Base-by-base conservation (phyloP, 2,888 invertebrate species). In the Scaeva pyrastri region DNA sequence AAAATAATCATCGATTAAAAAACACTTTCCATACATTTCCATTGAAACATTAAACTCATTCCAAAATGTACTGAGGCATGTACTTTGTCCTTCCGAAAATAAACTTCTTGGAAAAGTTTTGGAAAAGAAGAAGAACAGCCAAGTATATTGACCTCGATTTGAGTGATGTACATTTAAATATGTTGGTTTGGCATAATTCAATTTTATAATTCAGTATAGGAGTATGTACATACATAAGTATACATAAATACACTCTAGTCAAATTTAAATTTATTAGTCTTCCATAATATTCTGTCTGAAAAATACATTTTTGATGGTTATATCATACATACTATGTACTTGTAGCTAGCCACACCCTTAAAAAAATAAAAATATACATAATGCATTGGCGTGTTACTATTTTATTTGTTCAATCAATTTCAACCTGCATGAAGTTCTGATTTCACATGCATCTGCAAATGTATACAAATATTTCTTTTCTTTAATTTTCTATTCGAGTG, bases 331-430 rank as follows among this genome's bases (percentile, higher is more conserved):
- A 52, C 11, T 31, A 36, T 58, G 8, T 21, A 60, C 21, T 41
- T 73, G 73, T 74, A 43, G 50, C 19, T 26, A 60, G 39, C 72
- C 71, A 62, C 64, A 73, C 73, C 26, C 56, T 26, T 4, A 36
- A 48, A 52, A 19, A 45, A 48, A 39, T n/a, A 10, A 31, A 31
- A 31, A 48, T 12, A 19, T 16, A 12, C 21, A 0, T 12, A 8
- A 55, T 26, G 43, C 26, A 19, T 48, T 64, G 5, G 21, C 7
- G 19, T 21, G 12, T 60, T 2, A 16, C 5, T 58, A 71, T 72
- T 45, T 64, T 78, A 64, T 55, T 73, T 50, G 50, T 19, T 55
- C 12, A 64, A 21, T 26, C 23, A 23, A 39, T 36, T 48, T 12
- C 31, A 77, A 70, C n/a, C 21, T 16, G 43, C 39, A 68, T 55